Conservation (phyloP, 2,797 vertebrate genomes). For the Acipenser transmontanus region DNA sequence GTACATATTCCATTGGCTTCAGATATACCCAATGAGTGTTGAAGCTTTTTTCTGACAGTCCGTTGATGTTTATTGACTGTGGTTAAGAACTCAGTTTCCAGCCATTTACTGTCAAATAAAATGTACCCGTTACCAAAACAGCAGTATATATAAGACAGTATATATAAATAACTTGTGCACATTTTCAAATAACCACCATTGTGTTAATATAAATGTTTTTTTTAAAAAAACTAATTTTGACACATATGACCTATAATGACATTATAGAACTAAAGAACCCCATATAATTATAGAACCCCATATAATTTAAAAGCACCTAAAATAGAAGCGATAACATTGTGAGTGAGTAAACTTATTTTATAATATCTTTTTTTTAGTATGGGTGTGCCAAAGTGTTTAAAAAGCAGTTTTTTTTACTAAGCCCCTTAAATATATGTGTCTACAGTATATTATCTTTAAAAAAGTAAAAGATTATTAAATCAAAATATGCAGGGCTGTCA, state of each 20-base stretch:
- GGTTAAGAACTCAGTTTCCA: slow-evolving; percentile 57
- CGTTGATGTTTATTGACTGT: slow-evolving; percentile 35
- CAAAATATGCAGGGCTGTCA: not conserved
- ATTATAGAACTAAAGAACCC: too few species aligned
- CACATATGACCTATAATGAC: too few species aligned
- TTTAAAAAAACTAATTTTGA: not conserved
- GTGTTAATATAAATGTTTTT: not conserved
- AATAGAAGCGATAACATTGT: too few species aligned
- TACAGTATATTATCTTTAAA: not conserved
- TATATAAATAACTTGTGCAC: not conserved
- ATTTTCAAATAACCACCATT: not conserved
- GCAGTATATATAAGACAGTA: not conserved
- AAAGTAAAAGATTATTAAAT: not conserved
- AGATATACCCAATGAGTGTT: slow-evolving; percentile 47
- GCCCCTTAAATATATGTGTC: too few species aligned
- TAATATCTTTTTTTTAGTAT: too few species aligned
- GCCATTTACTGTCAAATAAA: slow-evolving; percentile 60
- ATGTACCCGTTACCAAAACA: not conserved
- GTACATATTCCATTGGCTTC: slow-evolving; percentile 60
- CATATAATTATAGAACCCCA: too few species aligned
- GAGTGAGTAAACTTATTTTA: too few species aligned
- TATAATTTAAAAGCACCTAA: too few species aligned
- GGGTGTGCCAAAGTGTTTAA: too few species aligned
- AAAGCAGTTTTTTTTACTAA: too few species aligned
- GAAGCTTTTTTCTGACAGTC: slow-evolving; percentile 33